Evolutionary conservation across 2,888 invertebrate genomes (phyloP), one percentile per base, ranked within the genome.

Genomic region (Eledone cirrhosa): DNA sequence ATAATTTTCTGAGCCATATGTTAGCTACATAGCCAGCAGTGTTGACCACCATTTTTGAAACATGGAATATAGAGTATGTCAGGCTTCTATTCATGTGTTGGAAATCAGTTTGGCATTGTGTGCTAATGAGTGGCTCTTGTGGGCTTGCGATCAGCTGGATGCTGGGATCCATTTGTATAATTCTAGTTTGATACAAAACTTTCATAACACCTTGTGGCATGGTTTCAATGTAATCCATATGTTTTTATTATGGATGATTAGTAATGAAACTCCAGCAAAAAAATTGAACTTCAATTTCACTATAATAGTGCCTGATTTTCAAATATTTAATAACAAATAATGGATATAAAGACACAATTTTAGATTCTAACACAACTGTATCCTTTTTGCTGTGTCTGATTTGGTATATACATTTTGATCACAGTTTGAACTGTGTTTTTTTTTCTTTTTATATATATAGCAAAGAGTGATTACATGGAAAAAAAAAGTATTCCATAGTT

Each of bases 311-410:
- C 72, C 72, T 19, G 72, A 72, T 72, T 72, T 72, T 72, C 72
- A 33, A 72, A 72, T 33, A 72, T 72, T 72, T 72, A 72, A 72
- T 72, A 41, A 72, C 33, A 33, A 72, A 41, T 72, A 67, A 67
- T 67, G 29, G 31, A 22, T 67, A 67, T 67, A 72, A 72, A 72
- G 72, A 72, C 72, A 72, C 72, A 72, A 72, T 31, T 72, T 72
- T 72, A 72, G 31, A 72, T 72, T 72, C 72, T 72, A 72, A 72
- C 72, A 22, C 72, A 72, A 72, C 72, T 72, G 72, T 72, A 72
- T 72, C 72, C 72, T 7, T 33, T 72, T 41, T 72, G 72, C 33
- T 72, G 31, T 72, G 41, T 41, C 41, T 13, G 69, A 41, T 72
- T 72, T 72, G 72, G 31, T 41, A 72, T 72, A 72, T 72, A 27